Percentiles rank a stretch among this genome's conserved stretches.
phyloP scores from a whole-genome alignment of 2,113 vertebrate species.

The Pao palembangensis region DNA sequence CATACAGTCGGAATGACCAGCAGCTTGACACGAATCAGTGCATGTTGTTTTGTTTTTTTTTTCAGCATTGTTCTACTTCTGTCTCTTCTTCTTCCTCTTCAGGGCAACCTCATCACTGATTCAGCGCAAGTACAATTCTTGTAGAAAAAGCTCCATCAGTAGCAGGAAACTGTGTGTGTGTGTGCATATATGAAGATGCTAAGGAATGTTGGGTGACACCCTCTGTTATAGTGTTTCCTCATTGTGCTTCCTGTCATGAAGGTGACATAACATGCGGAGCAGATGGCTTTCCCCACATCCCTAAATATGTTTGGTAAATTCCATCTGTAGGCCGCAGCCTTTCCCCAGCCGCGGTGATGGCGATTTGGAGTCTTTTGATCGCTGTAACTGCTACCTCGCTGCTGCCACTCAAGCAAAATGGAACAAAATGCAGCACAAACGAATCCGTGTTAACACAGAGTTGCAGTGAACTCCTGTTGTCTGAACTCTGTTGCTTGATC shows the following conservation, averaged over 20 bases:
- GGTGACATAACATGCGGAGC: constrained; percentile 56
- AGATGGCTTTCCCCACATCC: constrained; percentile 57
- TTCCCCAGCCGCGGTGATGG: background rate
- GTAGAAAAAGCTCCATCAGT: constrained; percentile 45
- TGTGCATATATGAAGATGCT: background rate
- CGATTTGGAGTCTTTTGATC: constrained; percentile 8
- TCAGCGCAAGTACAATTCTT: constrained; percentile 37
- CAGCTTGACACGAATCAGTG: constrained; percentile 11
- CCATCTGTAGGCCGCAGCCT: constrained; percentile 46
- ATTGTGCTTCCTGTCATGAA: constrained; percentile 52
- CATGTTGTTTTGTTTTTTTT: background rate
- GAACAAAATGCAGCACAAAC: constrained; percentile 50
- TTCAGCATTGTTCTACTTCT: background rate
- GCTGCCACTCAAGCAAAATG: constrained; percentile 27
- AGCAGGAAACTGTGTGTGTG: constrained; percentile 8
- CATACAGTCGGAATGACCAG: constrained; percentile 14
- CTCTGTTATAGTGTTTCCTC: constrained; percentile 60
- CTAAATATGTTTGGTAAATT: constrained; percentile 44
- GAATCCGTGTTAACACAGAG: constrained; percentile 56
- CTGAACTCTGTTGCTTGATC: constrained; percentile 56
- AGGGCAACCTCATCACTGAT: constrained; percentile 22
- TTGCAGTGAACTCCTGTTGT: constrained; percentile 49
- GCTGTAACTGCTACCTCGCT: too few species aligned
- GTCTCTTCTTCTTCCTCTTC: background rate
- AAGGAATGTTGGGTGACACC: constrained; percentile 41